Percentiles rank a stretch among this genome's conserved stretches.
Evolutionary conservation across 2,797 vertebrate genomes (phyloP).

Genomic region (Micrastur ruficollis): DNA sequence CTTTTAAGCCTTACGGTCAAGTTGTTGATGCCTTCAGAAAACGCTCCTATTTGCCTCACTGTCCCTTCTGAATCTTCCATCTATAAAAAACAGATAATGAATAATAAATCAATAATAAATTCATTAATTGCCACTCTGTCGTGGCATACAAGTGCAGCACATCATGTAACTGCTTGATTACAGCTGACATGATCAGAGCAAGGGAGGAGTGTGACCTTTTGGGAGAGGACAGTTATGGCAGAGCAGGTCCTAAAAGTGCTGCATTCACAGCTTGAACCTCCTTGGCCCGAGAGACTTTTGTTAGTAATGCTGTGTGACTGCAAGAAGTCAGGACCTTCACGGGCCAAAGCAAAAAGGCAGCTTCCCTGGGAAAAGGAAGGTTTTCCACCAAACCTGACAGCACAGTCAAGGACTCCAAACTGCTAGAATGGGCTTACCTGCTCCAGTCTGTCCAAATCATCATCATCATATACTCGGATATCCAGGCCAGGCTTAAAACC

Average conservation of each 20-base stretch:
- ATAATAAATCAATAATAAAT: neutral
- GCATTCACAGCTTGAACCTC: neutral
- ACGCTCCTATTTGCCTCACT: constrained; percentile 94
- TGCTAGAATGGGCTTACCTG: constrained; percentile 76
- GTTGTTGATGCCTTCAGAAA: constrained; percentile 98
- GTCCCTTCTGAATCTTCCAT: constrained; percentile 99
- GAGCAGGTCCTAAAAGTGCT: neutral
- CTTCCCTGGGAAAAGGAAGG: neutral
- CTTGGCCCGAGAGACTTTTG: neutral
- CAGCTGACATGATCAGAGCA: neutral
- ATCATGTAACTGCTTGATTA: neutral
- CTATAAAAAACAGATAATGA: constrained; percentile 68
- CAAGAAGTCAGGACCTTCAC: neutral
- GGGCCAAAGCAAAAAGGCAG: neutral
- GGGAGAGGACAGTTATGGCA: neutral
- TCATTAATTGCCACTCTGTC: no score
- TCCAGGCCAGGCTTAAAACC: constrained; percentile 83
- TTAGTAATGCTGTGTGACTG: neutral
- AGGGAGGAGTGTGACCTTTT: neutral
- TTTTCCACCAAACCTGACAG: neutral
- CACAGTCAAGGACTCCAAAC: neutral
- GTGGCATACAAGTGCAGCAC: neutral
- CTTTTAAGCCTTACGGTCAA: constrained; percentile 84
- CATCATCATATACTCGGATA: constrained; percentile 87
- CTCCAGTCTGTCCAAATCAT: constrained; percentile 92